A percentile compares a stretch with the other conserved stretches of the same genome.
Conservation (phyloP, 37 sponge, comb jelly and placozoan genomes). For the Agelas oroides region DNA sequence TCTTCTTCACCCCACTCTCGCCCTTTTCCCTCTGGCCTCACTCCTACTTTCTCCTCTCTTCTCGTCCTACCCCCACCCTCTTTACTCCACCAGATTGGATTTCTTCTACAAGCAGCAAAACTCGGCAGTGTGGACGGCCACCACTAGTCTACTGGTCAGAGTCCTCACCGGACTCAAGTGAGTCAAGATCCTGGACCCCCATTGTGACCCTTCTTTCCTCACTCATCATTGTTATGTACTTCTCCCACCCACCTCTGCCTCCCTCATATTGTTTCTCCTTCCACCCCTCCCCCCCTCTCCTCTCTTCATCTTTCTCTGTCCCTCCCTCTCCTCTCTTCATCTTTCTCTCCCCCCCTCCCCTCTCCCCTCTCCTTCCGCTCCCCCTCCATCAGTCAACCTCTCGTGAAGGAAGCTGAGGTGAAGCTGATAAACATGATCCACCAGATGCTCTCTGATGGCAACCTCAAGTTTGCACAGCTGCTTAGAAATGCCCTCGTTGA, state of each 20-base stretch:
- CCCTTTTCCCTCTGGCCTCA: too few relatives aligned
- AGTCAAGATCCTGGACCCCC: background rate
- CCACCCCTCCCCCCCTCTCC: too few relatives aligned
- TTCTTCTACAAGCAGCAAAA: conserved; percentile 62
- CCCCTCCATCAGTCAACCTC: conserved; percentile 35
- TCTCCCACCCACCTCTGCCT: too few relatives aligned
- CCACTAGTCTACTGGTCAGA: conserved; percentile 74
- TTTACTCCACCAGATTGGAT: conserved; percentile 29
- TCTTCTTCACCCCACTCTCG: too few relatives aligned
- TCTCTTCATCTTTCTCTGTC: too few relatives aligned
- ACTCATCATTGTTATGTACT: too few relatives aligned
- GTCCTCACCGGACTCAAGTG: conserved; percentile 73
- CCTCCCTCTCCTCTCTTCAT: too few relatives aligned
- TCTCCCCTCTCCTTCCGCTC: background rate
- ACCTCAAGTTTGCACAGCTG: conserved; percentile 84
- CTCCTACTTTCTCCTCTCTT: too few relatives aligned
- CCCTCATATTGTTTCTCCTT: too few relatives aligned
- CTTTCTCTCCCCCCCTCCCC: too few relatives aligned
- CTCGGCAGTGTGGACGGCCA: conserved; percentile 64
- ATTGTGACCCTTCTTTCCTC: too few relatives aligned
- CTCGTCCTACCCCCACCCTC: background rate
- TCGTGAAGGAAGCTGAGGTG: conserved; percentile 54
- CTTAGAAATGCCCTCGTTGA: conserved; percentile 61
- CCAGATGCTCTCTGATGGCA: conserved; percentile 63
- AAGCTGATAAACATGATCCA: conserved; percentile 64